Percentiles rank a stretch among this genome's conserved stretches.
phyloP scores from a whole-genome alignment of 2,797 vertebrate genomes.

The Rousettus madagascariensis region DNA sequence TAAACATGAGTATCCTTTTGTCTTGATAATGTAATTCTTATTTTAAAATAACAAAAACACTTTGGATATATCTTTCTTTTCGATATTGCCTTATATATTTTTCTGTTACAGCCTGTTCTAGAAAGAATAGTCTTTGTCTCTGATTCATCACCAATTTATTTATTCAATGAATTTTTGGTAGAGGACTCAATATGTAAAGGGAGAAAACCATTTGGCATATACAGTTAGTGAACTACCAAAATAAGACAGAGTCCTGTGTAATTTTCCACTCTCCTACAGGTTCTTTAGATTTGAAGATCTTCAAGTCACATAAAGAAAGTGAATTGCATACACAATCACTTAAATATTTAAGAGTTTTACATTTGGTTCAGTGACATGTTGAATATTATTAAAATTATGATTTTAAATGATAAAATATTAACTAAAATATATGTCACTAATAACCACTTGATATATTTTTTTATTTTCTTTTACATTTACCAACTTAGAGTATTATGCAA shows the following conservation, averaged over 20 bases:
- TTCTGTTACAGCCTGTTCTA: not conserved
- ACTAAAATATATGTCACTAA: not conserved
- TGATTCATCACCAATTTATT: not conserved
- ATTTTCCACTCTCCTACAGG: not conserved
- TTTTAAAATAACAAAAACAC: slow-evolving; percentile 34
- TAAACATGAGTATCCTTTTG: not conserved
- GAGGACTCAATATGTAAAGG: not conserved
- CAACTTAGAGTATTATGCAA: not conserved
- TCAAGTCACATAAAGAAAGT: not conserved
- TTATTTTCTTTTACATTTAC: not conserved
- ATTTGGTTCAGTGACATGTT: not conserved
- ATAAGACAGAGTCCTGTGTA: not conserved
- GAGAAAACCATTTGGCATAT: not conserved
- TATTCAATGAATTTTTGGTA: not conserved
- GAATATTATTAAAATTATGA: not conserved
- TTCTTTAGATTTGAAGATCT: not conserved
- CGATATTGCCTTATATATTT: not conserved
- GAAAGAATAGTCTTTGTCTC: not conserved
- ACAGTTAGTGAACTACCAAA: not conserved
- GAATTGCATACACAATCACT: not conserved
- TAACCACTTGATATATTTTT: not conserved
- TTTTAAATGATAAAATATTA: slow-evolving; percentile 24
- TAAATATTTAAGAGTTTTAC: not conserved
- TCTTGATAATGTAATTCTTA: not conserved
- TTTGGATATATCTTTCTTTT: not conserved